Conservation (phyloP, 2,797 vertebrate species). For the Alfaro cultratus region DNA sequence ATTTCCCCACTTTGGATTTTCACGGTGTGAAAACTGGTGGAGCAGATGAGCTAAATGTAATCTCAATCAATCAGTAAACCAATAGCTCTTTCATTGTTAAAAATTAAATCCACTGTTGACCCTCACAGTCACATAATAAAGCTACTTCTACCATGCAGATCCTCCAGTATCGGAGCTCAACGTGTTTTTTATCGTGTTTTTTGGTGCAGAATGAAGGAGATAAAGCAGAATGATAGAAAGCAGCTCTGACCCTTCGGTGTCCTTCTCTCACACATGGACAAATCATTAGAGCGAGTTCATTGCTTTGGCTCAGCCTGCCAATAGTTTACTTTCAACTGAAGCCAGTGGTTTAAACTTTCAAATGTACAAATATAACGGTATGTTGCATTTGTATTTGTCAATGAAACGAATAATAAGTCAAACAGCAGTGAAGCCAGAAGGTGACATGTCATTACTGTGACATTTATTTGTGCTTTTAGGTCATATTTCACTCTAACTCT, state of each 20-base stretch:
- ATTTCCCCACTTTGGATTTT: no score
- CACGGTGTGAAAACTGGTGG: no score
- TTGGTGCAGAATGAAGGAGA: conserved; percentile 8
- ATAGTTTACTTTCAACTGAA: conserved; percentile 52
- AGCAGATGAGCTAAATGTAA: no score
- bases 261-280: conserved; percentile 70
- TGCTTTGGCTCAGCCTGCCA: conserved; percentile 55
- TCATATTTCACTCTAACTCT: conserved; percentile 6
- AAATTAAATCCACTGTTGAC: not conserved
- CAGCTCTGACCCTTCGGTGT: conserved; percentile 63
- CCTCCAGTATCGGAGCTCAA: not conserved
- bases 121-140: not conserved
- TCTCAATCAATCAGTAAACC: no score
- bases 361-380: conserved; percentile 42
- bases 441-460: conserved; percentile 32
- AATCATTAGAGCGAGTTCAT: conserved; percentile 63
- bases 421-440: conserved; percentile 9
- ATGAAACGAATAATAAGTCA: conserved; percentile 36
- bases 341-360: conserved; percentile 58
- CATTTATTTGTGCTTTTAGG: conserved; percentile 9
- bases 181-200: conserved; percentile 1
- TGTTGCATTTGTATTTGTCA: conserved; percentile 55
- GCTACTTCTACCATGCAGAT: not conserved
- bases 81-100: not conserved
- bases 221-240: conserved; percentile 16